Percentiles rank a stretch among this genome's conserved stretches.
Evolutionary conservation across 1,140 invertebrate species (phyloP).

Genomic region (Drosophila malerkotliana): DNA sequence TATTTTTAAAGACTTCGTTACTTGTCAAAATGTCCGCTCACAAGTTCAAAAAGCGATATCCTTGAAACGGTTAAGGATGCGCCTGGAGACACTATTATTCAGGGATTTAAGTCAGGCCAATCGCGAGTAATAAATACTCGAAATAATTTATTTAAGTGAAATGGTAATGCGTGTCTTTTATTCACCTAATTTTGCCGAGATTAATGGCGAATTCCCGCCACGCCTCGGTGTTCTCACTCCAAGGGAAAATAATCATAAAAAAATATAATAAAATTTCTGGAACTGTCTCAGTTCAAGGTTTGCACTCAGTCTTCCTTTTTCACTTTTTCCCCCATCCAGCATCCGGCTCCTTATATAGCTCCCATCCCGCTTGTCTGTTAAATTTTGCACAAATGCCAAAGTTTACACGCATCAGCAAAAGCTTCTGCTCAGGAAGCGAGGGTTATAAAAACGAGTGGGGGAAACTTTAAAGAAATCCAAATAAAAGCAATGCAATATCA

Average conservation of each 20-base stretch:
- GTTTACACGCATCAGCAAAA: slow-evolving; percentile 56
- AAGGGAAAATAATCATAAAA: slow-evolving; percentile 38
- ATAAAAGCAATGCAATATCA: slow-evolving; percentile 63
- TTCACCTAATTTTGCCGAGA: neutral
- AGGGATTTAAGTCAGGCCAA: neutral
- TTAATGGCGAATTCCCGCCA: neutral
- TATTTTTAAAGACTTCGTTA: slow-evolving; percentile 17
- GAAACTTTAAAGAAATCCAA: slow-evolving; percentile 54
- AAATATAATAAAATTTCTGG: slow-evolving; percentile 39
- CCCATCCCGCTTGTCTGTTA: slow-evolving; percentile 37
- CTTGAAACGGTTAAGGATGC: neutral
- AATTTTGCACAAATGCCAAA: slow-evolving; percentile 60
- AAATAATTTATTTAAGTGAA: slow-evolving; percentile 3
- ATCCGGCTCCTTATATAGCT: neutral
- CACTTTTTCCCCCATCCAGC: neutral
- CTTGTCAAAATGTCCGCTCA: slow-evolving; percentile 30
- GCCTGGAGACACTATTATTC: neutral
- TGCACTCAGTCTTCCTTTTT: slow-evolving; percentile 1
- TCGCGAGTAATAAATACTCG: neutral
- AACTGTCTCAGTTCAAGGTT: slow-evolving; percentile 34
- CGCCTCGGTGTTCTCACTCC: slow-evolving; percentile 12
- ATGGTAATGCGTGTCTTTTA: slow-evolving; percentile 1
- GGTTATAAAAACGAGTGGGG: slow-evolving; percentile 29
- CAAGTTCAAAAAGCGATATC: neutral
- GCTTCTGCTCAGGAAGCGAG: slow-evolving; percentile 31